Base-by-base conservation (phyloP, 1,140 invertebrate species). In the Mizuhopecten yessoensis region DNA sequence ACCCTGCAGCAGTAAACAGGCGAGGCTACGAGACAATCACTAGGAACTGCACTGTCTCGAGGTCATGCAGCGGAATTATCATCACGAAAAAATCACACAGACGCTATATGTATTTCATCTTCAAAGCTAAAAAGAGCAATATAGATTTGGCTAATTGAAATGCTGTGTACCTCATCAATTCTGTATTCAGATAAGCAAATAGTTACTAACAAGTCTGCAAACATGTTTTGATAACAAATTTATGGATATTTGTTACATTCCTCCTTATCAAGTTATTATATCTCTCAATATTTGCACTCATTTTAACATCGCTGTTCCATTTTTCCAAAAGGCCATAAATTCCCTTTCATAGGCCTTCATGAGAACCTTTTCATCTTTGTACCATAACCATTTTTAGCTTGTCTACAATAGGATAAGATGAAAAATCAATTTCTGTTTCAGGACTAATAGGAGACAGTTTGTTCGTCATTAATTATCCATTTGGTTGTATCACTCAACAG, bases 111-210 rank as follows among this genome's bases (percentile, higher is more conserved):
- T 75, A 75, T 75, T 75, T 75, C 57, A 75, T 75, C 57, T 75
- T 75, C 57, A 75, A 75, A 75, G 57, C 57, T 75, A 75, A 29
- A 75, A 29, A 7, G 57, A 75, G 57, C n/a, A 75, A n/a, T 75
- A 75, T 75, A 75, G 57, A 75, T 75, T 75, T 75, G 57, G 57
- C 57, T 75, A 75, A 75, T 75, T 75, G 57, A 75, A 75, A 75
- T 75, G 57, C n/a, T 75, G 57, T 75, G 57, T 75, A 75, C 57
- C 57, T 75, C 57, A 75, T 75, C 57, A 75, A 75, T 75, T 75
- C 57, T 13, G 57, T 75, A 75, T 75, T 29, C 57, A 75, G 57
- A 75, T 75, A 75, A 75, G 57, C 57, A 75, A 75, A 75, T 29
- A 75, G 57, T 75, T 75, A 29, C 23, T 75, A 75, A 75, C 57